Conservation (phyloP, 2,888 invertebrate species). For the Apamea epomidion region DNA sequence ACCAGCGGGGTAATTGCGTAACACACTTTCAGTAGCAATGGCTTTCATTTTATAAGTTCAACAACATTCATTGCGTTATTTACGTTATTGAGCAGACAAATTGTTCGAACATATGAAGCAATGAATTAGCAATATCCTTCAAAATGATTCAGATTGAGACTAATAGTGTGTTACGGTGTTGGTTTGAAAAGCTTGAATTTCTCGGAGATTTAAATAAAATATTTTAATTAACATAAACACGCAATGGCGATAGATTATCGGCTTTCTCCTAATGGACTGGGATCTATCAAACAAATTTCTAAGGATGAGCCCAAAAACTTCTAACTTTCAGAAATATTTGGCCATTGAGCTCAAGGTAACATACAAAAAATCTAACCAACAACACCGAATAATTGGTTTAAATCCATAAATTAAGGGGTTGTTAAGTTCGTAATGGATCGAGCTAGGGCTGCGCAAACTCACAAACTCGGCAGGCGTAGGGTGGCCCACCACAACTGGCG, state of each 20-base stretch:
- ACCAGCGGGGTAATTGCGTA: background rate
- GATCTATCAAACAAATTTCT: conserved; percentile 6
- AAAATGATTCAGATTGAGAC: no score
- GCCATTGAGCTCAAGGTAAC: background rate
- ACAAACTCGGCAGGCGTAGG: conserved; percentile 23
- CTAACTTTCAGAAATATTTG: background rate
- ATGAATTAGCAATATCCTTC: no score
- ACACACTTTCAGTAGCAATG: no score
- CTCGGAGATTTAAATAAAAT: background rate
- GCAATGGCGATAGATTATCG: background rate
- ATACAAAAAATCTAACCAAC: conserved; percentile 4
- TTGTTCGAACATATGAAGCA: no score
- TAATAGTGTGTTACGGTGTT: no score
- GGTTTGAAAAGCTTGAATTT: background rate
- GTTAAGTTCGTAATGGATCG: conserved; percentile 59
- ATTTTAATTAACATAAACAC: background rate
- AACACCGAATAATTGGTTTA: conserved; percentile 45
- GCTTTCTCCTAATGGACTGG: background rate
- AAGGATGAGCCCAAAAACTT: background rate
- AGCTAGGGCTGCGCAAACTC: conserved; percentile 28
- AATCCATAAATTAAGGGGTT: conserved; percentile 62
- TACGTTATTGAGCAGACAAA: no score
- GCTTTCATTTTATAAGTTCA: no score
- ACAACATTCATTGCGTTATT: no score
- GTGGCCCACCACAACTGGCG: conserved; percentile 55